A percentile compares a stretch with the other conserved stretches of the same genome.
These are phyloP conservation scores for Passer montanus DNA, from an alignment of 2,113 vertebrate species.

Conservation along the genomic window DNA sequence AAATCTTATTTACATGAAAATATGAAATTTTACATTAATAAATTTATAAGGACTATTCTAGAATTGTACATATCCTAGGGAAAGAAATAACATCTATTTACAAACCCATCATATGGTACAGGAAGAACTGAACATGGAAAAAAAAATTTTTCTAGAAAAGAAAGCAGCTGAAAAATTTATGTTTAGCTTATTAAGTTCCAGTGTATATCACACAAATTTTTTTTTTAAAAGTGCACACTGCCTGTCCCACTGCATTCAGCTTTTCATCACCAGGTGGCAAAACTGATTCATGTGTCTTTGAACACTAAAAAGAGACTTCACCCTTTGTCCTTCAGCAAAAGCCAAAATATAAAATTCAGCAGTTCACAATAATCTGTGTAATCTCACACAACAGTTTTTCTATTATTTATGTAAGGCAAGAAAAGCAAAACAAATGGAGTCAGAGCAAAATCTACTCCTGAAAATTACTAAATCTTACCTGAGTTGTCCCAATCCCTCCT, in stretches of 20 bases:
- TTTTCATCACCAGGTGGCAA: constrained; percentile 51
- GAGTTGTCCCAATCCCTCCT: constrained; percentile 90
- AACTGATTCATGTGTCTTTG: not conserved
- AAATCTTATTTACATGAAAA: not conserved
- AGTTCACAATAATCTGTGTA: not conserved
- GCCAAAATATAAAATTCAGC: not conserved
- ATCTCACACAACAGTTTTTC: not conserved
- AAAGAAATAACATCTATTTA: not conserved
- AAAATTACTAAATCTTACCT: constrained; percentile 66
- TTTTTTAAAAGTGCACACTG: not conserved
- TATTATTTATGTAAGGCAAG: not conserved
- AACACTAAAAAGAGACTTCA: not conserved
- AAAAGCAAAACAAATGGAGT: constrained; percentile 12
- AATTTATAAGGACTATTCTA: not conserved
- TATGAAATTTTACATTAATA: not conserved
- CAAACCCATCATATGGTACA: not conserved
- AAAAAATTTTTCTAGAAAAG: not conserved
- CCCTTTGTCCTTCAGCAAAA: not conserved
- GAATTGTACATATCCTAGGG: not conserved
- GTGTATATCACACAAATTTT: not conserved
- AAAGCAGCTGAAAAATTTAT: not conserved
- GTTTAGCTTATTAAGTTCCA: not conserved
- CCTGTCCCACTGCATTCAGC: not conserved
- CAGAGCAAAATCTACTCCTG: not conserved
- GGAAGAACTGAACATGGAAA: not conserved